Evolutionary conservation across 2,888 invertebrate species (phyloP), one percentile per base, ranked within the genome.

Genomic region (Herminia tarsipennalis): DNA sequence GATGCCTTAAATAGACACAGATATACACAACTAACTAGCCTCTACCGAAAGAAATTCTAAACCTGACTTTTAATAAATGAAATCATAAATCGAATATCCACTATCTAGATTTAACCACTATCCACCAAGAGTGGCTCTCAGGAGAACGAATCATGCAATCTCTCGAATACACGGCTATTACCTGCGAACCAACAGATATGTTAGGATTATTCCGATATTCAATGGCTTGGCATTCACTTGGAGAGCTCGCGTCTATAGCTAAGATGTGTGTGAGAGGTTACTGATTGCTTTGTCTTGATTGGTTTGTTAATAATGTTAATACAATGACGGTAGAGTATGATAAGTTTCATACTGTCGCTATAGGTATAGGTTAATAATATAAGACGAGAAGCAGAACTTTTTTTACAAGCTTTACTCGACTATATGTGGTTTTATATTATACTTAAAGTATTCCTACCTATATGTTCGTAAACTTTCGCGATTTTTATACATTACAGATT

Each of bases 151-250:
- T 45, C 55, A 56, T 64, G 65, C 72, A 66, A 70, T 69, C 53
- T 65, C 66, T 66, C 67, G 78, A 76, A 80, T 76, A 58, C 70
- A n/a, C 46, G 20, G 5, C 43, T 36, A 46, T 47, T 45, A 51
- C n/a, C n/a, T n/a, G n/a, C 34, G 29, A 8, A 24, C 10, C 16
- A 17, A 22, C 25, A 29, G 32, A 49, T 50, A 45, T 43, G 53
- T 45, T 46, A 49, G 35, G 48, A 38, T 49, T 40, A 52, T 38
- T 49, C 47, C 38, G 34, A 45, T 44, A 49, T 45, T 42, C 28
- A 36, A 42, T 47, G 35, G 29, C 25, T 29, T 30, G 42, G 53
- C 30, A 51, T 59, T 37, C 22, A 21, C 9, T 27, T 60, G 10
- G 20, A 49, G 48, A 44, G 43, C 17, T 6, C 41, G 14, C 21